Conservation (phyloP, 1,140 invertebrate species). For the Lycorma delicatula region DNA sequence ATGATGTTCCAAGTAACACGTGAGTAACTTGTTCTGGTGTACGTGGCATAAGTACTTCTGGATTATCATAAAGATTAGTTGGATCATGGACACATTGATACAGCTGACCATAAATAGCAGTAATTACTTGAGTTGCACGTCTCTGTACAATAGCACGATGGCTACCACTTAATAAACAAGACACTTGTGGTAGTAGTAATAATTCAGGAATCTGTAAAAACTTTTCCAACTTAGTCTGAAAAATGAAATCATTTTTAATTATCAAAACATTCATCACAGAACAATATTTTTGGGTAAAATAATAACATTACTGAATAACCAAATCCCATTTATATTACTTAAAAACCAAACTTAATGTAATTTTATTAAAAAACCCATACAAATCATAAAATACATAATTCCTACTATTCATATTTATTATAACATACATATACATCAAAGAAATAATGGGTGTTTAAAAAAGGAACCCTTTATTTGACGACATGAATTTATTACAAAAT, state of each 20-base stretch:
- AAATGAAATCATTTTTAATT: slow-evolving; percentile 26
- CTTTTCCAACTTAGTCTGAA: slow-evolving; percentile 66
- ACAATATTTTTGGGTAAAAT: too few species aligned
- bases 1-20: slow-evolving; percentile 33
- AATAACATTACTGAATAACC: too few species aligned
- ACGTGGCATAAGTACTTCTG: slow-evolving; percentile 55
- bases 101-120: slow-evolving; percentile 80
- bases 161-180: slow-evolving; percentile 65
- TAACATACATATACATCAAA: too few species aligned
- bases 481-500: too few species aligned
- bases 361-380: too few species aligned
- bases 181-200: slow-evolving; percentile 74
- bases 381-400: too few species aligned
- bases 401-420: too few species aligned
- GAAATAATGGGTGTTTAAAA: too few species aligned
- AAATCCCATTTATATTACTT: too few species aligned
- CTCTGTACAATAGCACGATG: slow-evolving; percentile 68
- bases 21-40: slow-evolving; percentile 67
- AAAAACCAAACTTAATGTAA: too few species aligned
- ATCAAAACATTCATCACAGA: too few species aligned
- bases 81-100: slow-evolving; percentile 69
- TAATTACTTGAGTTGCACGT: slow-evolving; percentile 74
- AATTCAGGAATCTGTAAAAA: slow-evolving; percentile 71
- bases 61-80: slow-evolving; percentile 67
- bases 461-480: too few species aligned